Percentiles rank a stretch among this genome's conserved stretches.
These are phyloP conservation scores for Hirtodrosophila duncani DNA, from an alignment of 2,888 invertebrate species.

Conservation along the genomic window DNA sequence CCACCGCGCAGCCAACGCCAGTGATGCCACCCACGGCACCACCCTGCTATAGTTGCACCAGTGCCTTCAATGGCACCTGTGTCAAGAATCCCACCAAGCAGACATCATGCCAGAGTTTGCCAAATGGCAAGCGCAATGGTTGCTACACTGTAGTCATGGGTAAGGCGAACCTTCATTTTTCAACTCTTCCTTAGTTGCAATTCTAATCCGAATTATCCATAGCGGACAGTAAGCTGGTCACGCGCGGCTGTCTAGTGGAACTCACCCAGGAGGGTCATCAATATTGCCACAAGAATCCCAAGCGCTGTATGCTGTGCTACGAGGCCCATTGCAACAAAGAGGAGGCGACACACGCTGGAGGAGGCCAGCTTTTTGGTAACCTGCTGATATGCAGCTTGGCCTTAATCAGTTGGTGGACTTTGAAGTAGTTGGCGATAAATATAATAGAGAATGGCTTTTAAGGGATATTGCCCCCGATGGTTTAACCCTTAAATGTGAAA, in stretches of 20 bases:
- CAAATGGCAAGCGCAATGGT: conserved; percentile 31
- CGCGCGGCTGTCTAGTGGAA: conserved; percentile 64
- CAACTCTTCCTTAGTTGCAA: neutral
- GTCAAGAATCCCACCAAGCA: conserved; percentile 6
- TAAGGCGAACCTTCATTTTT: conserved; percentile 18
- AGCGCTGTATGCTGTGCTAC: conserved; percentile 56
- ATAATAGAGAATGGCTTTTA: too few species aligned
- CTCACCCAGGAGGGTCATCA: conserved; percentile 42
- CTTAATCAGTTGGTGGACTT: too few species aligned
- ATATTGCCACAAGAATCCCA: conserved; percentile 46
- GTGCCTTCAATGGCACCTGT: conserved; percentile 24
- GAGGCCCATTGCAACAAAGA: conserved; percentile 55
- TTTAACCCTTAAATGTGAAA: too few species aligned
- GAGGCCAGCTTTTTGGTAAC: neutral
- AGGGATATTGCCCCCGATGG: too few species aligned
- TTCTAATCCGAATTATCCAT: neutral
- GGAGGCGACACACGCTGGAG: neutral
- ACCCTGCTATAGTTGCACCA: conserved; percentile 34
- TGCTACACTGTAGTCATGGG: conserved; percentile 60
- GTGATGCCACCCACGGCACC: neutral
- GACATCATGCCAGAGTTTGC: conserved; percentile 8
- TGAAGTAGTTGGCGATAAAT: too few species aligned
- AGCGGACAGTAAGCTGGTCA: conserved; percentile 54
- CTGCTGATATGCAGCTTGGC: too few species aligned
- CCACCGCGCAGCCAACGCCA: neutral